phyloP scores from a whole-genome alignment of 1,140 invertebrate species.

The Drosophila repletoides region DNA sequence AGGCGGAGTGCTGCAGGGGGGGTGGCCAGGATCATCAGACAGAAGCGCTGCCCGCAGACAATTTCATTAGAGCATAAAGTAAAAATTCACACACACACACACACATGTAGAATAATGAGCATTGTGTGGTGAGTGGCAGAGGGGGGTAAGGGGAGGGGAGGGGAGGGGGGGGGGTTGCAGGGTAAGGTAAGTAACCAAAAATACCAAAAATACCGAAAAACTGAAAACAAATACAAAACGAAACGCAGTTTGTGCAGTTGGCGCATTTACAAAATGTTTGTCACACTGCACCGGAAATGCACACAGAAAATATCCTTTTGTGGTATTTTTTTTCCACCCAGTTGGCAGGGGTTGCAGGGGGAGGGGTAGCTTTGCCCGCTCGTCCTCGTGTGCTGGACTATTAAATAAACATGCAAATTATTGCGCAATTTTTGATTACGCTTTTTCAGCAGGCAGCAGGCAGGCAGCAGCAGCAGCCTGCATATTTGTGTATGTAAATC shows the following conservation, averaged over 20 bases:
- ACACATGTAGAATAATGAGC: constrained; percentile 47
- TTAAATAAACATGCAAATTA: constrained; percentile 81
- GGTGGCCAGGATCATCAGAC: neutral
- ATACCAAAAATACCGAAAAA: constrained; percentile 40
- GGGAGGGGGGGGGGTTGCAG: constrained; percentile 6
- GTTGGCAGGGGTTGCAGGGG: neutral
- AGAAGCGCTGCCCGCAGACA: constrained; percentile 62
- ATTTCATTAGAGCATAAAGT: constrained; percentile 66
- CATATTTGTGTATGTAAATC: constrained; percentile 76
- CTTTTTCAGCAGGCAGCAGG: constrained; percentile 61
- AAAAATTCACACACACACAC: constrained; percentile 42
- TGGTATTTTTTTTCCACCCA: constrained; percentile 19
- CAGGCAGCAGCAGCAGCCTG: constrained; percentile 22
- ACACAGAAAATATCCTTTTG: constrained; percentile 41
- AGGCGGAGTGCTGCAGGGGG: neutral
- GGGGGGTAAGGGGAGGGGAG: neutral
- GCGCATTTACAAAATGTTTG: constrained; percentile 66
- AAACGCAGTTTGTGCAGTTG: constrained; percentile 61
- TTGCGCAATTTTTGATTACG: constrained; percentile 80
- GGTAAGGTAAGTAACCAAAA: constrained; percentile 45
- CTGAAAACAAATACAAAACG: constrained; percentile 40
- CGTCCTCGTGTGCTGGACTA: constrained; percentile 49
- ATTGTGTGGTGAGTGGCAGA: constrained; percentile 10
- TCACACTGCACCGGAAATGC: constrained; percentile 60
- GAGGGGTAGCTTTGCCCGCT: constrained; percentile 20